A percentile compares a stretch with the other conserved stretches of the same genome.
Conservation (phyloP, 2,113 vertebrate genomes). For the Micronisus gabar region DNA sequence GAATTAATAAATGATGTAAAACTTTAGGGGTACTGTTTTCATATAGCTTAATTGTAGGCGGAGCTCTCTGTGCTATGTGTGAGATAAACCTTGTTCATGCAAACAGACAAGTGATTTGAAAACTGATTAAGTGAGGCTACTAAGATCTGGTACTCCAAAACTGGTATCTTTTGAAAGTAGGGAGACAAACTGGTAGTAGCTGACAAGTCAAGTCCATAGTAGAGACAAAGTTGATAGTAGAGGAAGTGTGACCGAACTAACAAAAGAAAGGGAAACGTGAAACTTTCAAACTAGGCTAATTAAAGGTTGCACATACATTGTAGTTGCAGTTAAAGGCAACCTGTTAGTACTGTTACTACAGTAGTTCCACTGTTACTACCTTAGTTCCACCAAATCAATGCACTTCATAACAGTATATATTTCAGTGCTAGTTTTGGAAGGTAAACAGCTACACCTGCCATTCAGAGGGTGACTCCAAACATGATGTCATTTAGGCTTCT, state of each 20-base stretch:
- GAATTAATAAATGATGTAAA: background rate
- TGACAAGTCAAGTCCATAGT: background rate
- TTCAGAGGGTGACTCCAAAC: background rate
- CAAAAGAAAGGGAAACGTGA: background rate
- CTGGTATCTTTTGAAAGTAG: background rate
- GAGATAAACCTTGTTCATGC: background rate
- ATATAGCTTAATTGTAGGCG: background rate
- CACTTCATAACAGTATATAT: background rate
- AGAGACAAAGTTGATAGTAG: background rate
- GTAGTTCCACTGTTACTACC: background rate
- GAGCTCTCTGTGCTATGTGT: background rate
- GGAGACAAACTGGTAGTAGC: background rate
- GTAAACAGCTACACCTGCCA: background rate
- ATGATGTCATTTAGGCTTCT: background rate
- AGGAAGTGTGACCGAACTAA: background rate
- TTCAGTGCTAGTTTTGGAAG: background rate
- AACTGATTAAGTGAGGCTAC: background rate
- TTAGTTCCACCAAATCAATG: background rate
- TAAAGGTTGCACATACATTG: background rate
- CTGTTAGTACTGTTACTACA: no score
- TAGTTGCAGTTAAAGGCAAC: background rate
- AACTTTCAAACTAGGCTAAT: background rate
- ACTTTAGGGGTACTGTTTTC: background rate
- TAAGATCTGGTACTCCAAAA: background rate
- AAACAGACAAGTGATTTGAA: background rate